Conservation (phyloP, 2,888 invertebrate genomes). For the Bombyx huttoni region DNA sequence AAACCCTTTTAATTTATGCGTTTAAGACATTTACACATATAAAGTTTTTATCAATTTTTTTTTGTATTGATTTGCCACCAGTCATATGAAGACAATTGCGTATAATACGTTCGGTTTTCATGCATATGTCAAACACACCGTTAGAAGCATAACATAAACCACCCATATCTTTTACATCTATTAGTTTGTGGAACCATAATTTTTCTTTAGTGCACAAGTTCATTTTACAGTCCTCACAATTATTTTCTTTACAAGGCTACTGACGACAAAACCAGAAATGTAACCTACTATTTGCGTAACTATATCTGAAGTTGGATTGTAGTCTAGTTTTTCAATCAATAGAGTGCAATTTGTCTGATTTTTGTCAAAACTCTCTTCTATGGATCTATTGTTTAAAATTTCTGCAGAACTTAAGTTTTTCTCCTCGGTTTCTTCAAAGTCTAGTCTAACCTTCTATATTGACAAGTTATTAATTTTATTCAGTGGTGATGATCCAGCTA, state of each 20-base stretch:
- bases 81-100: background rate
- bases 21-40: too few species aligned
- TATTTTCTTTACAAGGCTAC: background rate
- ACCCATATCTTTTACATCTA: background rate
- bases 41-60: background rate
- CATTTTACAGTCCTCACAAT: background rate
- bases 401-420: background rate
- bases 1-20: too few species aligned
- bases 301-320: background rate
- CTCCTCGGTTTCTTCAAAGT: conserved; percentile 1
- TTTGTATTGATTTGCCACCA: background rate
- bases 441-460: background rate
- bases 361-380: background rate
- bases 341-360: background rate
- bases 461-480: background rate
- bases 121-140: background rate
- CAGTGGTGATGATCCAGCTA: conserved; percentile 1
- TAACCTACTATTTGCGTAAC: background rate
- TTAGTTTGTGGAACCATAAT: background rate
- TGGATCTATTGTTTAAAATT: background rate
- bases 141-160: background rate
- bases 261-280: background rate
- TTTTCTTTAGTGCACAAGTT: background rate
- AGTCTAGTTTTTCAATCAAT: background rate
- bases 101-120: background rate